Evolutionary conservation across 1,140 invertebrate genomes (phyloP), one percentile per base, ranked within the genome.

Genomic region (Pissodes strobi): DNA sequence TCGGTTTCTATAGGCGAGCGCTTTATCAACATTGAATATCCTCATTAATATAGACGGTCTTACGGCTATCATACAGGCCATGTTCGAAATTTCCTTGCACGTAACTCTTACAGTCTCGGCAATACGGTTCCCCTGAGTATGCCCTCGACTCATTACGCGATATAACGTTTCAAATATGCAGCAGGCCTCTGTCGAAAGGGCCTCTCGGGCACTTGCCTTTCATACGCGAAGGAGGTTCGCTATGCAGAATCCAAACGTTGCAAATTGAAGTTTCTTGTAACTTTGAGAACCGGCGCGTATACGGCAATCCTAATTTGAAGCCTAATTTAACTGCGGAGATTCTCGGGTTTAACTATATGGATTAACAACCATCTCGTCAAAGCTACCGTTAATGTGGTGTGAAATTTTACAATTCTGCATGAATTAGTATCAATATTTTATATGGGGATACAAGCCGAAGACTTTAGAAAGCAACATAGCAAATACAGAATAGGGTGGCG

Each of bases 121-220:
- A 62, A 53, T 41, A 52, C 34, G 37, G 56, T 48, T 60, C 66
- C 66, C 66, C 34, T 30, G 66, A 67, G 66, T 64, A 41, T 34
- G 55, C 45, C 59, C 66, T 64, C 58, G 49, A 62, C 58, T 48
- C 66, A 67, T 67, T 67, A 67, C 58, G 46, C 51, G 66, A 53
- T 67, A 67, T 67, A 67, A 67, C 66, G 34, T 67, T 67, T 67
- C 43, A 67, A 67, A 67, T 67, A 67, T 64, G 66, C 66, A 67
- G 57, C 52, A 64, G 51, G 51, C 37, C 61, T 48, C 25, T 13
- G 52, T 22, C 22, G 23, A 52, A 64, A 46, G 46, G 43, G 57
- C n/a, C 51, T 18, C 30, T 53, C 37, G 59, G 59, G 59, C 59
- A 51, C 27, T 19, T 49, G 57, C 57, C 19, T 60, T 60, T 60